Evolutionary conservation across 1,140 invertebrate species (phyloP).

Genomic region (Lasioglossum albipes): DNA sequence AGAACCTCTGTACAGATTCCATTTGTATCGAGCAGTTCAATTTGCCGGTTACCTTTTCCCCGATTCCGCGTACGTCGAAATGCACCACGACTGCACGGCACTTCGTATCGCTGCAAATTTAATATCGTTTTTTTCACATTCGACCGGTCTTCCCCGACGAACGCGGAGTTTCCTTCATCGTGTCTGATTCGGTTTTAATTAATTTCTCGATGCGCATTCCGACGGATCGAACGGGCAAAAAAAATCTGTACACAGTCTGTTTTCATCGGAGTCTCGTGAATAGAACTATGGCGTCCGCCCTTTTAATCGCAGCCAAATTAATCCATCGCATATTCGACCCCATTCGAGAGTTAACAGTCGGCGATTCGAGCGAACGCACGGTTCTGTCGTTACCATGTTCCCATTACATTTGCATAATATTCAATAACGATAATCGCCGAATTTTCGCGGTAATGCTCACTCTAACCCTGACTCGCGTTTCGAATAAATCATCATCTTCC

Average conservation of each 20-base stretch:
- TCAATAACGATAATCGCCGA: neutral
- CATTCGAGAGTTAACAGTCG: neutral
- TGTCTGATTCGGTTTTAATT: neutral
- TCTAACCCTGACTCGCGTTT: neutral
- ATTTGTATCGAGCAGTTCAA: slow-evolving; percentile 11
- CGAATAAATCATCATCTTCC: neutral
- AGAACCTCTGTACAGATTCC: neutral
- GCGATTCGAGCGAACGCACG: neutral
- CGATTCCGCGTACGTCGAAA: neutral
- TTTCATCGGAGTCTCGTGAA: too few relatives aligned
- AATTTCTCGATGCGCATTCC: neutral
- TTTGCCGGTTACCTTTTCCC: slow-evolving; percentile 8
- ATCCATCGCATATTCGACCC: neutral
- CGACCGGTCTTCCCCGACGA: neutral
- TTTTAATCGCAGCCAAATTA: neutral
- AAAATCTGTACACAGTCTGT: too few relatives aligned
- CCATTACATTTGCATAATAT: neutral
- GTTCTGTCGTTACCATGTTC: neutral
- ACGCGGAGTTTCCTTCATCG: neutral
- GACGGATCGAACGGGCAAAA: too few relatives aligned
- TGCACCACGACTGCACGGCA: neutral
- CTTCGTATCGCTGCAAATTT: neutral
- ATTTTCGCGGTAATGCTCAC: neutral
- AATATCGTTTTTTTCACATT: neutral
- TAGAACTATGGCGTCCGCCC: too few relatives aligned